These are phyloP conservation scores for Panthera uncia DNA, from an alignment of 2,113 vertebrate genomes.

Conservation along the genomic window DNA sequence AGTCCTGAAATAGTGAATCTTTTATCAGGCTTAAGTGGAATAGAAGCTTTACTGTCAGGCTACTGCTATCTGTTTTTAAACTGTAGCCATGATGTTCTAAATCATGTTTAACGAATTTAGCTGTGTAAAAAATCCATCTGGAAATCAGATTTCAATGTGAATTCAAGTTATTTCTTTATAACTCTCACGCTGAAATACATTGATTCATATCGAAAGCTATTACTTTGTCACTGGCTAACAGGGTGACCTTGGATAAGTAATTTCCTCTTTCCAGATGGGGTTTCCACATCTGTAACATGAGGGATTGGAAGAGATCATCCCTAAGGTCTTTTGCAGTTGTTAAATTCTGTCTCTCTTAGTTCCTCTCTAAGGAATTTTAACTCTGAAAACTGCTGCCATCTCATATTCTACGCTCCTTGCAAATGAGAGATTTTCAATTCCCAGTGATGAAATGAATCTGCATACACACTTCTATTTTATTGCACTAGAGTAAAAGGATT, in stretches of 20 bases:
- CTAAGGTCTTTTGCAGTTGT: slow-evolving; percentile 8
- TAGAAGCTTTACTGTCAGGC: background rate
- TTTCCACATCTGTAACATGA: background rate
- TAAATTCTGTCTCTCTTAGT: slow-evolving; percentile 32
- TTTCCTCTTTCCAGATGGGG: background rate
- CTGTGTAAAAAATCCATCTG: background rate
- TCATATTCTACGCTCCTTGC: slow-evolving; percentile 66
- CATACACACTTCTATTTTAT: slow-evolving; percentile 78
- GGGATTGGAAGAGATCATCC: background rate
- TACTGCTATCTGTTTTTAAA: slow-evolving; percentile 29
- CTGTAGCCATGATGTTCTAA: background rate
- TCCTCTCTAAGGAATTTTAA: slow-evolving; percentile 54
- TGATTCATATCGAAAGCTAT: slow-evolving; percentile 5
- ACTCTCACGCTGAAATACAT: background rate
- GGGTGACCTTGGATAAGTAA: background rate
- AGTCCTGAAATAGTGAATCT: background rate
- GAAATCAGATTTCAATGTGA: background rate
- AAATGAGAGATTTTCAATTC: slow-evolving; percentile 74
- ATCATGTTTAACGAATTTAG: slow-evolving; percentile 14
- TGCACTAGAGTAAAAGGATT: slow-evolving; percentile 75
- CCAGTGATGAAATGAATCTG: slow-evolving; percentile 70
- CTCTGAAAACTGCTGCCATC: slow-evolving; percentile 54
- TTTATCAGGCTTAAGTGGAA: slow-evolving; percentile 39
- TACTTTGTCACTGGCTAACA: background rate
- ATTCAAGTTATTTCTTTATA: slow-evolving; percentile 20